Evolutionary conservation across 2,797 vertebrate genomes (phyloP), one percentile per base, ranked within the genome.

Genomic region (Distichodus sexfasciatus): DNA sequence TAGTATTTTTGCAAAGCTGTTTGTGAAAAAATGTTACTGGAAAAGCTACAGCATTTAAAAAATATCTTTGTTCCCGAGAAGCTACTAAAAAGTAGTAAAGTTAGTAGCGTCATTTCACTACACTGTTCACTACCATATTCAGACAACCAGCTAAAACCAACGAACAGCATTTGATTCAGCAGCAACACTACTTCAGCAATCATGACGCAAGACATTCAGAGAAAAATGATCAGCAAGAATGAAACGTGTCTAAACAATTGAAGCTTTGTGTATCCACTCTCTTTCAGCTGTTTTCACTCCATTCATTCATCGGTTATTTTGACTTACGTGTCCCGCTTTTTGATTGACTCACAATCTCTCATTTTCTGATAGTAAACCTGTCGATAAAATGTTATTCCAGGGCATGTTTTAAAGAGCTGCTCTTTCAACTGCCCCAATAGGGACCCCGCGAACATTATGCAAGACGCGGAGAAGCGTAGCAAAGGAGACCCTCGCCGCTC

Each of bases 401-500:
- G 46, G 29, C 58, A 57, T 44, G 19, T 48, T 26, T 2, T 10
- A 6, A 44, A 41, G 41, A 17, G 26, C 31, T 38, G 35, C 23
- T 41, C 53, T 57, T 57, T 40, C 28, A 8, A 35, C 15, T 29
- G 44, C 31, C 60, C 46, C 46, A 43, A 33, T 29, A 19, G 41
- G 24, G 40, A 54, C 69, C 35, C 11, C 38, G 35, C n/a, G 6
- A 2, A 2, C 46, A 33, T 48, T 57, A 57, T 9, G 14, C 53
- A 54, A 62, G 21, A 47, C 31, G 15, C 36, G 26, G 21, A 35
- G 62, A 61, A 72, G 15, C 12, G 51, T 62, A 44, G 48, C 26
- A 26, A 60, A 69, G 47, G 51, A 66, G 60, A 41, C 40, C 28
- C 58, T 41, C 35, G 24, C 53, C 67, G 48, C 61, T 17, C 54